A percentile compares a stretch with the other conserved stretches of the same genome.
phyloP scores from a whole-genome alignment of 2,888 invertebrate species.

The Chrysodeixis includens region DNA sequence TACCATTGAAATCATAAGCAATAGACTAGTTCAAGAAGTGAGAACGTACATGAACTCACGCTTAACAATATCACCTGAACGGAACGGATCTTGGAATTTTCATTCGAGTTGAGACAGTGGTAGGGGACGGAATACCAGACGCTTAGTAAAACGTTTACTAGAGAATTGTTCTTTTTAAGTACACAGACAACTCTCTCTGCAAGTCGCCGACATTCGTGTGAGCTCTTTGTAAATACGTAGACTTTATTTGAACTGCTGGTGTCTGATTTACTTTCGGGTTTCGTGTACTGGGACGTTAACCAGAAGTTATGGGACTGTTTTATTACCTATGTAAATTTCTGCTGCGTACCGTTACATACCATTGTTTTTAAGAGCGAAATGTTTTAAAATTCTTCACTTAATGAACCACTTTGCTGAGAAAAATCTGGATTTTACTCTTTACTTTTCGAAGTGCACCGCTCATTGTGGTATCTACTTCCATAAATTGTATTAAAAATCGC shows the following conservation, averaged over 20 bases:
- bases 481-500: conserved; percentile 38
- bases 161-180: conserved; percentile 77
- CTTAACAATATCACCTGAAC: conserved; percentile 14
- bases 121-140: conserved; percentile 58
- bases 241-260: conserved; percentile 71
- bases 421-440: conserved; percentile 15
- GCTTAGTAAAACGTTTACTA: conserved; percentile 74
- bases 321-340: conserved; percentile 61
- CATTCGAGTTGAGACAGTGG: conserved; percentile 54
- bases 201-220: conserved; percentile 71
- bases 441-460: conserved; percentile 18
- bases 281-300: conserved; percentile 60
- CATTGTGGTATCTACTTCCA: conserved; percentile 31
- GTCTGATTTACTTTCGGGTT: conserved; percentile 71
- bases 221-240: conserved; percentile 76
- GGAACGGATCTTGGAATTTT: conserved; percentile 15
- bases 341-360: conserved; percentile 43
- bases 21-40: conserved; percentile 24
- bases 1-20: conserved; percentile 51
- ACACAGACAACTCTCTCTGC: conserved; percentile 69
- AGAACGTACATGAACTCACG: conserved; percentile 19
- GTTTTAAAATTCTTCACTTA: conserved; percentile 22
- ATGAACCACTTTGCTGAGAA: conserved; percentile 14
- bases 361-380: conserved; percentile 37
- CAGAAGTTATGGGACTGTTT: conserved; percentile 61